A percentile compares a stretch with the other conserved stretches of the same genome.
phyloP scores from a whole-genome alignment of 2,888 invertebrate species.

The Calameuta idolon region DNA sequence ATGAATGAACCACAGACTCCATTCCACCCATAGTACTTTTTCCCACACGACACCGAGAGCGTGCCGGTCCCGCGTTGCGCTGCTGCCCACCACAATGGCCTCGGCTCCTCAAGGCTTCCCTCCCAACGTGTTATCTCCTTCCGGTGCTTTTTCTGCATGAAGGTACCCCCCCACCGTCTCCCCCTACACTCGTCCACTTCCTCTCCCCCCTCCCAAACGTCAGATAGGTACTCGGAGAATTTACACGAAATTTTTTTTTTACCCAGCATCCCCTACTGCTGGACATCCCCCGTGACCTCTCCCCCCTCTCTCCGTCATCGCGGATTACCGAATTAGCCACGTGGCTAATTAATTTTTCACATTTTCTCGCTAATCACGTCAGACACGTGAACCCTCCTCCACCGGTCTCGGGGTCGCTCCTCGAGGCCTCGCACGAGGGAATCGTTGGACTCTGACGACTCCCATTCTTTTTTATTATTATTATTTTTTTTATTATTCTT shows the following conservation, averaged over 20 bases:
- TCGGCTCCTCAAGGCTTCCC: not conserved
- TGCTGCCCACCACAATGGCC: not conserved
- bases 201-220: not conserved
- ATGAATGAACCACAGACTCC: slow-evolving; percentile 54
- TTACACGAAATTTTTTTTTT: not conserved
- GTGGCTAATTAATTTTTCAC: not conserved
- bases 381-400: slow-evolving; percentile 10
- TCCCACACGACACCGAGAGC: slow-evolving; percentile 33
- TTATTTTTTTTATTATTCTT: not conserved
- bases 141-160: not conserved
- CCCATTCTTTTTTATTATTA: not conserved
- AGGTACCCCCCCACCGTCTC: not conserved
- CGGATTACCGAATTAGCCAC: not conserved
- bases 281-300: too few relatives aligned
- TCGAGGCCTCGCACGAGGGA: not conserved
- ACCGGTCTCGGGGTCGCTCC: slow-evolving; percentile 14
- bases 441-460: not conserved
- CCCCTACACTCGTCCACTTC: not conserved
- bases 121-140: not conserved
- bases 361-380: slow-evolving; percentile 7
- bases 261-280: not conserved
- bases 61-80: slow-evolving; percentile 11
- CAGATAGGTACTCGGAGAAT: not conserved
- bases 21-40: slow-evolving; percentile 45
- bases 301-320: too few relatives aligned